Base-by-base conservation (phyloP, 2,888 invertebrate species). In the Elmis aenea region DNA sequence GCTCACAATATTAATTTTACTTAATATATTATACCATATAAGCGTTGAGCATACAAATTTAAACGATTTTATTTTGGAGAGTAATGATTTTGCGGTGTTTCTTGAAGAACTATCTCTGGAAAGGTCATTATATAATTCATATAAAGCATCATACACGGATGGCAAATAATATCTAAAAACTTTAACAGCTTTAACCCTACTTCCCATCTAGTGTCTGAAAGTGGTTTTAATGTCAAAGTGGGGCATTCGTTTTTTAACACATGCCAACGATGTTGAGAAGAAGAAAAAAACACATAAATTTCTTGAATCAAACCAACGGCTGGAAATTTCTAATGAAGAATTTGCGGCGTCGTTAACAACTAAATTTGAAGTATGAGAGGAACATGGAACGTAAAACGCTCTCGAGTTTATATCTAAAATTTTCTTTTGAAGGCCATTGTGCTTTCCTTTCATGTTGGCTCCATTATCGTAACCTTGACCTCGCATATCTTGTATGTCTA, bases 281-380 rank as follows among this genome's bases (percentile, higher is more conserved):
- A 30, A 13, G 50, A 51, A 47, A 59, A 57, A 39, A 46, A 57
- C 38, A 46, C 20, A 10, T 15, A 57, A n/a, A 54, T 34, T 38
- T 42, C 43, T 47, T 51, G 46, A 16, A 51, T 38, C 15, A 46
- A 33, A 16, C 24, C 21, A 29, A 50, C 52, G 31, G 33, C 26
- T 38, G 2, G 45, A 35, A 11, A 48, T 35, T 39, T 46, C 42
- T 18, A 26, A 18, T 5, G 35, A 33, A 28, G 38, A 37, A 25
- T 52, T 51, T 26, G 52, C 51, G 23, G 51, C 48, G 39, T 57
- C 51, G 39, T 54, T 55, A 8, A 57, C 52, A n/a, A 58, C 51
- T 20, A 57, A 45, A 49, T 59, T 57, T 29, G 54, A 32, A 18
- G 44, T 34, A 29, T 55, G 56, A 4, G 50, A 43, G 8, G 46